A percentile compares a stretch with the other conserved stretches of the same genome.
phyloP scores from a whole-genome alignment of 2,797 vertebrate species.

The Sebastes wilsoni region DNA sequence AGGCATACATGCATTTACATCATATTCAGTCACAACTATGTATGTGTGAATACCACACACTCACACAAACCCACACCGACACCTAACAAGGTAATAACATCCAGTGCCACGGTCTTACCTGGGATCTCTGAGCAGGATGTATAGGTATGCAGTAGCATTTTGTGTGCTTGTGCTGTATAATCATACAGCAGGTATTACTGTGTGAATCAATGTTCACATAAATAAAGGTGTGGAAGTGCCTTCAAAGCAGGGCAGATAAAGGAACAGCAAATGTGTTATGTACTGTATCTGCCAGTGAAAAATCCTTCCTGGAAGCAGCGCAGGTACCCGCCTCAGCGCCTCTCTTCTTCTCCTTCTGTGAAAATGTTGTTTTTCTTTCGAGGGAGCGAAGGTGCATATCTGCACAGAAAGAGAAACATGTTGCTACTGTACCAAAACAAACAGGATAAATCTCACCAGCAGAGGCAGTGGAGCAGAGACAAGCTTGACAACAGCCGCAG shows the following conservation, averaged over 20 bases:
- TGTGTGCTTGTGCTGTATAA: conserved; percentile 24
- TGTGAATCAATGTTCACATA: conserved; percentile 57
- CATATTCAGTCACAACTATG: conserved; percentile 1
- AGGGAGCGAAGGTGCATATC: conserved; percentile 67
- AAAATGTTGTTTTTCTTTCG: conserved; percentile 58
- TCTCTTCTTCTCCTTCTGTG: conserved; percentile 40
- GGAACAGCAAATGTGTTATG: conserved; percentile 40
- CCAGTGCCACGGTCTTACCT: not conserved
- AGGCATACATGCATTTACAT: not conserved
- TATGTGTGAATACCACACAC: not conserved
- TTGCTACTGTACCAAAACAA: conserved; percentile 76
- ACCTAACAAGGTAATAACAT: not conserved
- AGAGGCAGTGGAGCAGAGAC: conserved; percentile 73
- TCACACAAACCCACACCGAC: not conserved
- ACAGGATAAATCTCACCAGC: conserved; percentile 77
- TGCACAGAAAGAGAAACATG: conserved; percentile 63
- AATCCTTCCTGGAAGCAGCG: conserved; percentile 47
- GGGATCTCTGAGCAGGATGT: conserved; percentile 22
- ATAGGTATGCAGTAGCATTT: not conserved
- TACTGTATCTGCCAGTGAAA: conserved; percentile 36
- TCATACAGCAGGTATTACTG: conserved; percentile 38
- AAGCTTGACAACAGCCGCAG: conserved; percentile 73
- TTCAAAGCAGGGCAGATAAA: conserved; percentile 63
- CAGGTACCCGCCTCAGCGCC: conserved; percentile 28
- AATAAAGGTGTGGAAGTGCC: conserved; percentile 57